Conservation (phyloP, 2,797 vertebrate genomes). For the Thamnophis elegans region DNA sequence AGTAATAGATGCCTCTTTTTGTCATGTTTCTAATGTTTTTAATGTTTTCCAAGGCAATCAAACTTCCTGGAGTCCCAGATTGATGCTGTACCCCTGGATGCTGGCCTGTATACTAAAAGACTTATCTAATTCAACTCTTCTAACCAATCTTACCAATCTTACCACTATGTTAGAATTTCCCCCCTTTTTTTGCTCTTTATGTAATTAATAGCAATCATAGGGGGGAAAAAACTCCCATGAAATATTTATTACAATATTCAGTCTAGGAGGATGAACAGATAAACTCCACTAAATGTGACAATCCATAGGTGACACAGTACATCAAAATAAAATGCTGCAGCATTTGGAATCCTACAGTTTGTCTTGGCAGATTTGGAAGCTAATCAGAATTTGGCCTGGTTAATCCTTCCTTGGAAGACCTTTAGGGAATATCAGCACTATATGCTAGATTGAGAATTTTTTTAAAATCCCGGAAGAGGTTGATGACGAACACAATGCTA, state of each 20-base stretch:
- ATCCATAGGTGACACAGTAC: background rate
- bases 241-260: background rate
- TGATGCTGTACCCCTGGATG: background rate
- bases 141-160: background rate
- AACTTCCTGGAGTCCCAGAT: background rate
- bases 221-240: too few species aligned
- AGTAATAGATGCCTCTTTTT: background rate
- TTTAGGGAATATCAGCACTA: background rate
- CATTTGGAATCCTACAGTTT: background rate
- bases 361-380: background rate
- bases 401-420: background rate
- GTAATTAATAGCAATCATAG: background rate
- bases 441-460: background rate
- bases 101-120: background rate
- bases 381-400: background rate
- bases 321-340: background rate
- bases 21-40: background rate
- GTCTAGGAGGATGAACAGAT: background rate
- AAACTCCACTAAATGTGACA: background rate
- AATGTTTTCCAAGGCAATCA: background rate
- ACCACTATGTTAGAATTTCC: background rate
- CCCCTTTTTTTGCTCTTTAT: background rate
- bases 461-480: background rate
- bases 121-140: background rate
- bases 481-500: background rate